Evolutionary conservation across 1,140 invertebrate genomes (phyloP), one percentile per base, ranked within the genome.

Genomic region (Drosophila nigrodunni): DNA sequence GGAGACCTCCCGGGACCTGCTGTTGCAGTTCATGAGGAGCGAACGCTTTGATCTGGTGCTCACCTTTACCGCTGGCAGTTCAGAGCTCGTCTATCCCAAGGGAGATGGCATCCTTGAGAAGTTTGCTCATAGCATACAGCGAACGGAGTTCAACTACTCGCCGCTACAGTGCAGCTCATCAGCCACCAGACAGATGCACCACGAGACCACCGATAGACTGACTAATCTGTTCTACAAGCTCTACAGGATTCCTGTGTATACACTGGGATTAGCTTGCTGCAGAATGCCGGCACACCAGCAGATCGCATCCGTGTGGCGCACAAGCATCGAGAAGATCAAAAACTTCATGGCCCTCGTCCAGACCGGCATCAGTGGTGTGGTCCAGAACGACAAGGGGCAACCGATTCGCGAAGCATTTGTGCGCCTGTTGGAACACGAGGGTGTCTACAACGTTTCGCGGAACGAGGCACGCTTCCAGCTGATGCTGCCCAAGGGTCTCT

Each of bases 321-420:
- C 95, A 43, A 96, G 96, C 90, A 93, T 98, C 46, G 83, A 93
- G 13, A 95, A 96, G 2, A 91, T 97, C 0, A 95, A 96, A 93
- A 94, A 93, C 91, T 96, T 94, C 71, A 94, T 93, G 3, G 92
- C 93, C 25, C 73, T 93, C 52, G 93, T 93, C 34, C 93, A 93
- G 59, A 95, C 94, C 18, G 94, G 98, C 60, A 93, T 98, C 1
- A 94, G 95, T 44, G 97, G 96, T 1, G 94, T 94, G 77, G 94
- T 99, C 4, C 93, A 93, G 43, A 95, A 97, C 83, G 92, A 93
- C 8, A 79, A 94, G 37, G 94, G 94, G 1, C 90, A 93, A 21
- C 95, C 96, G 11, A 93, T 98, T 79, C 92, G 95, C 7, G 94
- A 96, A 60, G 97, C 97, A 1, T 94, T 93, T 0, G 93, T 98